These are phyloP conservation scores for Garra rufa DNA, from an alignment of 2,113 vertebrate species.

Conservation along the genomic window DNA sequence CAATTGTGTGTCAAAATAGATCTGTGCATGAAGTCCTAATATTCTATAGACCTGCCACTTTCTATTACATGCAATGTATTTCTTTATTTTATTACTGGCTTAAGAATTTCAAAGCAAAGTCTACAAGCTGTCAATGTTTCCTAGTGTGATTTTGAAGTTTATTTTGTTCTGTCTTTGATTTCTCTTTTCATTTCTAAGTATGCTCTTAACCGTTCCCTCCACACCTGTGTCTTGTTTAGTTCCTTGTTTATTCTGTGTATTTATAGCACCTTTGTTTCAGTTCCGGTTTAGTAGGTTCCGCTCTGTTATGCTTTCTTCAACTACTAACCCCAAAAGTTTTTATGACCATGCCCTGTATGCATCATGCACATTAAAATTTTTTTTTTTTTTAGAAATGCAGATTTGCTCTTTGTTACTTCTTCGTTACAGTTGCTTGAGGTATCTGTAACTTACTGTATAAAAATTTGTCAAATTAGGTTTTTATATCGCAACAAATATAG, in stretches of 20 bases:
- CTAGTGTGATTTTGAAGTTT: background rate
- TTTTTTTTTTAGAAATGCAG: too few relatives aligned
- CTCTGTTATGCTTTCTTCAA: too few relatives aligned
- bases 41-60: background rate
- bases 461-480: too few relatives aligned
- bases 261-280: background rate
- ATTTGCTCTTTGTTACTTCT: too few relatives aligned
- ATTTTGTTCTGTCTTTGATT: background rate
- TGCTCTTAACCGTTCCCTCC: background rate
- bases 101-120: background rate
- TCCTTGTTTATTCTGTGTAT: background rate
- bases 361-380: too few relatives aligned
- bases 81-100: background rate
- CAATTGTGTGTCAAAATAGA: background rate
- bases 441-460: too few relatives aligned
- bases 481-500: too few relatives aligned
- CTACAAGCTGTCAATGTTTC: background rate
- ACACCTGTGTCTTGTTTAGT: background rate
- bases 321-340: too few relatives aligned
- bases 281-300: too few relatives aligned
- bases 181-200: background rate
- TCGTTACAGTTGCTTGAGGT: too few relatives aligned
- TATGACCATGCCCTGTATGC: too few relatives aligned
- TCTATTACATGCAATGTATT: background rate
- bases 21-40: too few relatives aligned